These are phyloP conservation scores for Periparus ater DNA, from an alignment of 2,797 vertebrate genomes.

Conservation along the genomic window DNA sequence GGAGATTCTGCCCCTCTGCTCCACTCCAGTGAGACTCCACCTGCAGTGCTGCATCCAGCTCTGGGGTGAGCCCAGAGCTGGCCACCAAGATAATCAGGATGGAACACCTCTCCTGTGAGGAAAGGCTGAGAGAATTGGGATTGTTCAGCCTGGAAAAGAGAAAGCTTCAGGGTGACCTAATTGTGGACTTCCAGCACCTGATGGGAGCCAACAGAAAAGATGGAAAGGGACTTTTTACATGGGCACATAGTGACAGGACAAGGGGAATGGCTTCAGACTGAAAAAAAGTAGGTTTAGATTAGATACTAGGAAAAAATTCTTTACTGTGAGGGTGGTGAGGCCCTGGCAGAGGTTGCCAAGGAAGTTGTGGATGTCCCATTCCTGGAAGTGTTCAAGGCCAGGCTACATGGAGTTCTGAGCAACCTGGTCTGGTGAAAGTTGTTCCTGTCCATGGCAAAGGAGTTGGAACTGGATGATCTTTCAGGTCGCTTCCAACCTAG, in stretches of 20 bases:
- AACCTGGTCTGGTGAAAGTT: neutral
- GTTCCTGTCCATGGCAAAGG: neutral
- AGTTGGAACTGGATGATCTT: neutral
- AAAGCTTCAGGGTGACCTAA: neutral
- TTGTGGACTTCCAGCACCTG: neutral
- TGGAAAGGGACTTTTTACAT: neutral
- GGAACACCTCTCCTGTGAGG: neutral
- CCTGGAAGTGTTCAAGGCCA: neutral
- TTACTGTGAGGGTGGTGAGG: neutral
- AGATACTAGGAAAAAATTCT: neutral
- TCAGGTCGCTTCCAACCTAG: neutral
- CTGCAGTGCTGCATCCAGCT: neutral
- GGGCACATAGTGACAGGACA: neutral
- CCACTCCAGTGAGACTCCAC: neutral
- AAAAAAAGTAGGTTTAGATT: neutral
- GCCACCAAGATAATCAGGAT: neutral
- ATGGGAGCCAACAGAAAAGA: neutral
- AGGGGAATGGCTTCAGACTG: neutral
- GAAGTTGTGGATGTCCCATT: neutral
- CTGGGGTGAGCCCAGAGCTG: neutral
- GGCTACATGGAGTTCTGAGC: neutral
- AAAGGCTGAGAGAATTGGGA: neutral
- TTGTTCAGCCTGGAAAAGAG: neutral
- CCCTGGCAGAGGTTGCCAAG: neutral
- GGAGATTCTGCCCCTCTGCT: neutral